Conservation (phyloP, 1,140 invertebrate genomes). For the Drepana arcuata region DNA sequence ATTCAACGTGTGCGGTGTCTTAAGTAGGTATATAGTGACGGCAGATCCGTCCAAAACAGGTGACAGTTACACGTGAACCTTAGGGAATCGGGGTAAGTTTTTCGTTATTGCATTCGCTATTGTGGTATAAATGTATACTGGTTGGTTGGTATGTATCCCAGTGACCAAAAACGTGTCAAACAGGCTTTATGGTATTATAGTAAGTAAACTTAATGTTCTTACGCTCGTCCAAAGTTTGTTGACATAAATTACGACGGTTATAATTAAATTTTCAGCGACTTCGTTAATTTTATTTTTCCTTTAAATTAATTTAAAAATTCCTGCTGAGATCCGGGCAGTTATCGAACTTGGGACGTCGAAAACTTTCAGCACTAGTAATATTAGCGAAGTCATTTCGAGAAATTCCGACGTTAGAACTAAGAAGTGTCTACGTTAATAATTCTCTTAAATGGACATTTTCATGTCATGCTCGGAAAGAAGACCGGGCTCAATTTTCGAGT, state of each 20-base stretch:
- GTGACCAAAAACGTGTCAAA: no score
- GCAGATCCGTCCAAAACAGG: no score
- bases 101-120: constrained; percentile 4
- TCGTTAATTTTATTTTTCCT: constrained; percentile 62
- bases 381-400: constrained; percentile 42
- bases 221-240: constrained; percentile 48
- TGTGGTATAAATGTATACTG: no score
- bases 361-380: constrained; percentile 60
- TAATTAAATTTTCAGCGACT: constrained; percentile 55
- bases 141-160: no score
- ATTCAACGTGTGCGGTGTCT: no score
- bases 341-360: constrained; percentile 49
- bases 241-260: constrained; percentile 52
- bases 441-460: no score
- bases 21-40: no score
- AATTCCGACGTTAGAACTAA: constrained; percentile 30
- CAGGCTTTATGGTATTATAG: no score
- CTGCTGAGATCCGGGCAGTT: constrained; percentile 46
- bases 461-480: no score
- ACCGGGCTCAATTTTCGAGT: no score
- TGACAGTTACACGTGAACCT: no score
- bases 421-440: constrained; percentile 17
- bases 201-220: no score
- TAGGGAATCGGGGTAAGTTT: constrained; percentile 6
- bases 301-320: constrained; percentile 67